phyloP scores from a whole-genome alignment of 2,113 vertebrate genomes.

The Desmodus rotundus region DNA sequence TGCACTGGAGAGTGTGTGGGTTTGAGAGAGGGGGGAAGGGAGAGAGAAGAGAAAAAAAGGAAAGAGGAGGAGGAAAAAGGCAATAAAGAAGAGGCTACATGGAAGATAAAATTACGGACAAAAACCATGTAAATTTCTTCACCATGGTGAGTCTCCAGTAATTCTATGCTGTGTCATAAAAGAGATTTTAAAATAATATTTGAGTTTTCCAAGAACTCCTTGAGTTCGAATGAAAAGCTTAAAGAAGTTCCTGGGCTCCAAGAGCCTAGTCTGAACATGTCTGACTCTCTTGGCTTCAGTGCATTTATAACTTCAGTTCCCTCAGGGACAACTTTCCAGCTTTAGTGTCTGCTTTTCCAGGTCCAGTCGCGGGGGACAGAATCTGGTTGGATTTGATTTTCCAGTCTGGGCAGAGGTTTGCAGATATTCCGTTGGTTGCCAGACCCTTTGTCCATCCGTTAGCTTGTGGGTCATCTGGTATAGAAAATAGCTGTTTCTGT shows the following conservation, averaged over 20 bases:
- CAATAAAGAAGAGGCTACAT: background rate
- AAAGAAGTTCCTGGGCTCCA: background rate
- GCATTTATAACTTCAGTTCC: background rate
- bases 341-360: background rate
- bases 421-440: background rate
- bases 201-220: background rate
- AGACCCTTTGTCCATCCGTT: background rate
- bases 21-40: too few relatives aligned
- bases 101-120: background rate
- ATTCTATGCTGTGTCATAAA: background rate
- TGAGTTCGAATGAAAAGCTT: background rate
- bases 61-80: too few relatives aligned
- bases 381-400: background rate
- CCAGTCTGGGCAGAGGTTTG: background rate
- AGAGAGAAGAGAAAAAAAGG: background rate
- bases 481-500: background rate
- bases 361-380: background rate
- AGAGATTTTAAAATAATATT: background rate
- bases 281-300: background rate
- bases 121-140: background rate
- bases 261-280: background rate
- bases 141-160: background rate
- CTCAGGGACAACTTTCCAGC: background rate
- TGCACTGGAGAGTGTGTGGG: background rate
- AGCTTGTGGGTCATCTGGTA: background rate